phyloP scores from a whole-genome alignment of 35 echinoderm and acorn worm species.

The Apostichopus japonicus region DNA sequence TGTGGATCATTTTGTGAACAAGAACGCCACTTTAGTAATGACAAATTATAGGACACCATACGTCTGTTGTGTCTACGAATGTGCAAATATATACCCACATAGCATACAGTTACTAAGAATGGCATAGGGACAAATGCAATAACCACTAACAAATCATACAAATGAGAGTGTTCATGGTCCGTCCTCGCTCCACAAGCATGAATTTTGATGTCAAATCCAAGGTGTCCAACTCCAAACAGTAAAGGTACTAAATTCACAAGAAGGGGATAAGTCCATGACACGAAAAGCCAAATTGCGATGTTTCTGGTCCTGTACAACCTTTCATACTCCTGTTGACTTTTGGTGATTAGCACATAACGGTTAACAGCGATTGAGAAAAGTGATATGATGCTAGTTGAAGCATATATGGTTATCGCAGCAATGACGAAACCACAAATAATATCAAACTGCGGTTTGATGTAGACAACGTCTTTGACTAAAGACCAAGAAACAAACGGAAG shows the following conservation, averaged over 20 bases:
- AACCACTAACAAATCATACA: not conserved
- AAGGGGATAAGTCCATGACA: not conserved
- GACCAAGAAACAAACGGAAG: not conserved
- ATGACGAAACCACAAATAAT: not conserved
- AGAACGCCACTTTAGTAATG: too few species aligned
- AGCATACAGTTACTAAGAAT: not conserved
- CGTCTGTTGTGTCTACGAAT: not conserved
- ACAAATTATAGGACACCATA: not conserved
- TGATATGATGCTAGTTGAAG: not conserved
- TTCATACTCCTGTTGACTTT: not conserved
- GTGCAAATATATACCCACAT: not conserved
- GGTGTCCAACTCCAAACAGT: not conserved
- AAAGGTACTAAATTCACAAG: not conserved
- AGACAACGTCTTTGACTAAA: not conserved
- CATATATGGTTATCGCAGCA: not conserved
- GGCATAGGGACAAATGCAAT: not conserved
- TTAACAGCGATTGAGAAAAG: not conserved
- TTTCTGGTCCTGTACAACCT: not conserved
- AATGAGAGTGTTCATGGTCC: not conserved
- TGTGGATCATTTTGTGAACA: too few species aligned
- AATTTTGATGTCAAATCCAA: slow-evolving; percentile 10
- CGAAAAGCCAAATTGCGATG: not conserved
- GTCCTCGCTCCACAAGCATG: not conserved
- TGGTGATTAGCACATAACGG: slow-evolving; percentile 5
- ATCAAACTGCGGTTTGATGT: not conserved